These are phyloP conservation scores for Xiphorhynchus elegans DNA, from an alignment of 2,113 vertebrate genomes.

Conservation along the genomic window DNA sequence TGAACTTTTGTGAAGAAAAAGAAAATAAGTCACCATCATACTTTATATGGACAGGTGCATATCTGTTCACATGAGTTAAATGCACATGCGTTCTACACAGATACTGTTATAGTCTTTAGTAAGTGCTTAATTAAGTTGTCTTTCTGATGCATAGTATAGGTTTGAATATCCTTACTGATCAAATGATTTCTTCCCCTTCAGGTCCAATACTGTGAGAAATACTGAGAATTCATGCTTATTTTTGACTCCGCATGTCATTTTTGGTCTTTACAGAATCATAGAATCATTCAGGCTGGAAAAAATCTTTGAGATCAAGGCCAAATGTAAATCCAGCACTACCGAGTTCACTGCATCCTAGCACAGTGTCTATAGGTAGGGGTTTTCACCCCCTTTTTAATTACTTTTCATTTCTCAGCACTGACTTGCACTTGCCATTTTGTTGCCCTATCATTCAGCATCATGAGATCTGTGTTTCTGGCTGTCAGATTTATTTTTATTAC, in stretches of 20 bases:
- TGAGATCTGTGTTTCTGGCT: not conserved
- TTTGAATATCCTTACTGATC: not conserved
- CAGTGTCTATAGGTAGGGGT: not conserved
- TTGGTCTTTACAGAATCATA: not conserved
- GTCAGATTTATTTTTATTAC: not conserved
- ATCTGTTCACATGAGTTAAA: not conserved
- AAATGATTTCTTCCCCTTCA: not conserved
- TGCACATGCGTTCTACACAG: rapidly evolving
- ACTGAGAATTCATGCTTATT: not conserved
- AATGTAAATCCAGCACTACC: not conserved
- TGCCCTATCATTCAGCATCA: not conserved
- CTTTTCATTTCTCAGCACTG: not conserved
- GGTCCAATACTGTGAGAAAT: not conserved
- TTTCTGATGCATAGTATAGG: not conserved
- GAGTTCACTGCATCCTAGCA: not conserved
- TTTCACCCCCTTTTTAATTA: not conserved
- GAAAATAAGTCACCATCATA: not conserved
- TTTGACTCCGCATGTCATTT: not conserved
- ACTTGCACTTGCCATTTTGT: not conserved
- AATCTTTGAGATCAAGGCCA: not conserved
- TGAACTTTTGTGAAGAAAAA: not conserved
- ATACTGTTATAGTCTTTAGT: not conserved
- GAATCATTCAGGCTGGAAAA: not conserved
- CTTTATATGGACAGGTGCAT: not conserved
- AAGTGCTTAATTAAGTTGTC: not conserved